Conservation (phyloP, 35 echinoderm and acorn worm species). For the Eucidaris tribuloides region DNA sequence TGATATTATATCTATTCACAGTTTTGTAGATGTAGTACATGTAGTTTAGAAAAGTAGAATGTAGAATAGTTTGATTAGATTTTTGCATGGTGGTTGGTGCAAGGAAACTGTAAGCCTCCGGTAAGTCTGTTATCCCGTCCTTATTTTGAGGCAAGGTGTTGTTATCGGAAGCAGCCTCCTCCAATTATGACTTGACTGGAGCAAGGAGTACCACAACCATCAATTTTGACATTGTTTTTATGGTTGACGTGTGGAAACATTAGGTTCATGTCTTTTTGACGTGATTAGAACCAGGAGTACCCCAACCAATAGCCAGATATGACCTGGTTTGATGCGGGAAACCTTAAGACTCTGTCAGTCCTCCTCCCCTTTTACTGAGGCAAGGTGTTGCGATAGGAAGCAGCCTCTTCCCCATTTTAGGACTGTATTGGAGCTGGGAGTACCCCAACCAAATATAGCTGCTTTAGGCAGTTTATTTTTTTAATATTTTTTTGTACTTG, state of each 20-base stretch:
- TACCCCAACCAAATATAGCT: too few species aligned
- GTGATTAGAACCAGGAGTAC: not conserved
- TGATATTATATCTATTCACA: not conserved
- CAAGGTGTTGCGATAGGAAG: not conserved
- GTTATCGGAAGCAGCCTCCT: not conserved
- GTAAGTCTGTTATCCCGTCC: not conserved
- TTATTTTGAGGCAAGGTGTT: not conserved
- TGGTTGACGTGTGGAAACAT: not conserved
- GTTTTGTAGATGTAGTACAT: too few species aligned
- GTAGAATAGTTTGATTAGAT: not conserved
- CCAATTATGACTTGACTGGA: not conserved
- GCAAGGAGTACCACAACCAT: not conserved
- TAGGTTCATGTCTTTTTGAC: not conserved
- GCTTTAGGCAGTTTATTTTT: too few species aligned
- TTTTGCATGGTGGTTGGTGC: not conserved
- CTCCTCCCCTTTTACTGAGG: not conserved
- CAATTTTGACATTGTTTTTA: not conserved
- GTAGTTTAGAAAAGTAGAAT: not conserved
- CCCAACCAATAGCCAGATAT: not conserved
- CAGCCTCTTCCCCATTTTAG: not conserved
- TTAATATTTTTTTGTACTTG: too few species aligned
- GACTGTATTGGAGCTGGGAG: not conserved
- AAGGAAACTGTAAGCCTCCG: not conserved
- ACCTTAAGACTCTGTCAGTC: not conserved
- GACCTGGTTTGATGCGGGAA: not conserved